A percentile compares a stretch with the other conserved stretches of the same genome.
phyloP scores from a whole-genome alignment of 2,113 vertebrate genomes.

The Montifringilla adamsi region DNA sequence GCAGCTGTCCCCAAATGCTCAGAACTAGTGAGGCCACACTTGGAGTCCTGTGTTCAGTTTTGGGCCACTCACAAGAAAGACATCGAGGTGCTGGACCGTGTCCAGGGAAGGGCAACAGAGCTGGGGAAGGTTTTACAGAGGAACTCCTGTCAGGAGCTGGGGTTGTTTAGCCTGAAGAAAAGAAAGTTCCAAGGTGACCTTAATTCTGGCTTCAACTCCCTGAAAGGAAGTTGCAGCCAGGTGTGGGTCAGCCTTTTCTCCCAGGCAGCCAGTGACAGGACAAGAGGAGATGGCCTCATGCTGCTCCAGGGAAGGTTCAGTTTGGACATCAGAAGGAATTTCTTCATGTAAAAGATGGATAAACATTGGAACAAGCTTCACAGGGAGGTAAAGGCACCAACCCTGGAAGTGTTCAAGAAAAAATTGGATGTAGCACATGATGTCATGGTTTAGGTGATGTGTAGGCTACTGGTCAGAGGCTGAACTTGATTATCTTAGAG shows the following conservation, averaged over 20 bases:
- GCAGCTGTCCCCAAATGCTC: accelerated
- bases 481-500: not conserved
- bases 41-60: not conserved
- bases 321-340: not conserved
- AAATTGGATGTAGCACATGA: not conserved
- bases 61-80: not conserved
- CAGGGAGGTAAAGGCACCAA: not conserved
- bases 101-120: not conserved
- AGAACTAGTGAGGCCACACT: not conserved
- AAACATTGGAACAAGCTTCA: not conserved
- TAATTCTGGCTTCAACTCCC: too few species aligned
- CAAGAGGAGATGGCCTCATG: not conserved
- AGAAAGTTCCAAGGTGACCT: not conserved
- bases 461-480: not conserved
- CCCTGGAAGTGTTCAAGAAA: not conserved
- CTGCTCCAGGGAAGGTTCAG: not conserved
- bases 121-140: not conserved
- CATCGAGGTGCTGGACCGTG: too few species aligned
- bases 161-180: not conserved
- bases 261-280: too few species aligned
- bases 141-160: not conserved
- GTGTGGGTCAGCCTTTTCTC: not conserved
- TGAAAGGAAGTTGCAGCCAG: not conserved
- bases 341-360: not conserved
- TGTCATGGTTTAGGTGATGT: not conserved